Base-by-base conservation (phyloP, 2,888 invertebrate genomes). In the Teleiodes luculella region DNA sequence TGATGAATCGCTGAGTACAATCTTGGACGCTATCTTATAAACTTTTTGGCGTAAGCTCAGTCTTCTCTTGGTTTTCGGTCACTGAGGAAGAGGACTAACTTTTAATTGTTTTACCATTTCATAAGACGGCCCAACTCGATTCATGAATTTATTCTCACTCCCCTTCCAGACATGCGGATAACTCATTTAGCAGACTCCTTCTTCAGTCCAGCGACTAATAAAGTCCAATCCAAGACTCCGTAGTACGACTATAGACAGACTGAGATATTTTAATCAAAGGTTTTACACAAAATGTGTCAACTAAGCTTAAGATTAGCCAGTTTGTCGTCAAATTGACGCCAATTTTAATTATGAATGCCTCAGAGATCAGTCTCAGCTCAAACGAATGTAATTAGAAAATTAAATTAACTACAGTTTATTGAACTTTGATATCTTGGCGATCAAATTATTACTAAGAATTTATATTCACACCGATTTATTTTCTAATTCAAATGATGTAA, bases 71-170 rank as follows among this genome's bases (percentile, higher is more conserved):
- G 24, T 24, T 24, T 24, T 24, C 3, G 39, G 14, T 8, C 16
- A 14, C 10, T 10, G 39, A 16, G 8, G 39, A 16, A 39, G 39
- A 39, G 8, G 39, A 18, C 39, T 16, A 69, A 76, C 73, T 74
- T 78, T 72, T 76, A 77, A 77, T 77, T 76, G 72, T 77, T 74
- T 72, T 67, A 74, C 63, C 66, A 72, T 76, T 76, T 71, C 66
- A 68, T 66, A 72, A 72, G 65, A 70, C 68, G 67, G 66, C 61
- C 39, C 61, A 60, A 61, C 64, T 60, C 53, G 67, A 56, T 52
- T 62, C 61, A 61, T 64, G 62, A 68, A 63, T 64, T 63, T 62
- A 56, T 56, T 56, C 54, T 14, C 39, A 39, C 16, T 18, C 39
- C 14, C 39, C 39, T 39, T 39, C 16, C 49, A 16, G 53, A 35